A percentile compares a stretch with the other conserved stretches of the same genome.
Conservation (phyloP, 2,113 vertebrate genomes). For the Dicentrarchus labrax region DNA sequence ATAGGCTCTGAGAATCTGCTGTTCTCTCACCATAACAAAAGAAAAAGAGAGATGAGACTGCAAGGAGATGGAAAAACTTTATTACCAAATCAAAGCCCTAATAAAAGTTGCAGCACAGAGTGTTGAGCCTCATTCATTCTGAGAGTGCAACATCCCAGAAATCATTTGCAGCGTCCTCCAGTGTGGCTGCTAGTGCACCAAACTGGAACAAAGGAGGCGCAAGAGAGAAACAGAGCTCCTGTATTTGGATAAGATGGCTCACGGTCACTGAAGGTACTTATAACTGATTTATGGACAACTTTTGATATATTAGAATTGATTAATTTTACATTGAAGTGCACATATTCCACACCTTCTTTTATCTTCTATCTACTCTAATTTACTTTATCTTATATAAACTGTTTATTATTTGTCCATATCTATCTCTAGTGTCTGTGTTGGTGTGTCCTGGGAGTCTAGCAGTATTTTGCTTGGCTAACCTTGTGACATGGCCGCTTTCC, state of each 20-base stretch:
- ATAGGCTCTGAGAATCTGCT: neutral
- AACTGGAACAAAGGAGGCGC: conserved; percentile 35
- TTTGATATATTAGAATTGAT: neutral
- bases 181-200: neutral
- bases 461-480: conserved; percentile 42
- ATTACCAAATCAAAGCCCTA: conserved; percentile 6
- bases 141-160: conserved; percentile 20
- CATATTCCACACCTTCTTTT: neutral
- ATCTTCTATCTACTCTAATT: neutral
- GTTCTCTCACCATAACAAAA: neutral
- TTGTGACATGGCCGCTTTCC: conserved; percentile 42
- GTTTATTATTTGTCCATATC: neutral
- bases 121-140: conserved; percentile 24
- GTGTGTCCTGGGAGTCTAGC: neutral
- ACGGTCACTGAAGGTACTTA: conserved; percentile 1
- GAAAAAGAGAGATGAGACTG: neutral
- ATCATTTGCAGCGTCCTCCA: conserved; percentile 6
- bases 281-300: conserved; percentile 3
- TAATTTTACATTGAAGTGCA: neutral
- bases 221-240: neutral
- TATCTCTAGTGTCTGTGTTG: neutral
- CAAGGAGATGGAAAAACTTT: neutral
- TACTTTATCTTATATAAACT: neutral
- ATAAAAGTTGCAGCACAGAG: conserved; percentile 33
- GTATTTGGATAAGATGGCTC: conserved; percentile 6